Conservation (phyloP, 2,888 invertebrate species). For the Sarcophaga caerulescens region DNA sequence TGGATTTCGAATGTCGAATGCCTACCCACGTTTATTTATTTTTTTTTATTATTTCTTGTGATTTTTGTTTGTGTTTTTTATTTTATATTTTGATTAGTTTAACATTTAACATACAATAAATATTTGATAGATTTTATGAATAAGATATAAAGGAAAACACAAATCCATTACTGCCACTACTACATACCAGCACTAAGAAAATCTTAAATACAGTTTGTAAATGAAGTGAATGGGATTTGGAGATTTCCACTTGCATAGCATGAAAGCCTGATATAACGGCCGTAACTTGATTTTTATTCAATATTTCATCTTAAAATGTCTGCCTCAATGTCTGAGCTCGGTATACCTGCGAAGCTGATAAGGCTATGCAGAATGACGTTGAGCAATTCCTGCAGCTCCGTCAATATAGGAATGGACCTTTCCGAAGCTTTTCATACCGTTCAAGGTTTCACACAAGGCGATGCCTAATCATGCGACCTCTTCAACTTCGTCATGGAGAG, state of each 20-base stretch:
- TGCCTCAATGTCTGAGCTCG: too few relatives aligned
- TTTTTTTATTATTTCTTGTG: conserved; percentile 2
- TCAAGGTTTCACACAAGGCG: too few relatives aligned
- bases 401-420: too few relatives aligned
- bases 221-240: conserved; percentile 27
- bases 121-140: conserved; percentile 49
- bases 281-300: background rate
- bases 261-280: background rate
- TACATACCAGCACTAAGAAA: background rate
- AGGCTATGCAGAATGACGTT: too few relatives aligned
- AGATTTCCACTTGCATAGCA: background rate
- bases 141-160: conserved; percentile 36
- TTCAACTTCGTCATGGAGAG: too few relatives aligned
- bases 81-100: conserved; percentile 33
- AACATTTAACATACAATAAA: conserved; percentile 47
- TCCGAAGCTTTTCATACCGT: too few relatives aligned
- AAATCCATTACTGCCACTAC: conserved; percentile 12
- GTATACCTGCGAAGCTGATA: too few relatives aligned
- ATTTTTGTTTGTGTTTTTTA: background rate
- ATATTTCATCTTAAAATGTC: too few relatives aligned
- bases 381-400: too few relatives aligned
- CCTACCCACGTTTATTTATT: conserved; percentile 41
- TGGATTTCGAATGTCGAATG: conserved; percentile 10
- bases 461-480: too few relatives aligned
- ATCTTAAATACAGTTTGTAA: conserved; percentile 3